Base-by-base conservation (phyloP, 1,140 invertebrate species). In the Melipona quadrifasciata region DNA sequence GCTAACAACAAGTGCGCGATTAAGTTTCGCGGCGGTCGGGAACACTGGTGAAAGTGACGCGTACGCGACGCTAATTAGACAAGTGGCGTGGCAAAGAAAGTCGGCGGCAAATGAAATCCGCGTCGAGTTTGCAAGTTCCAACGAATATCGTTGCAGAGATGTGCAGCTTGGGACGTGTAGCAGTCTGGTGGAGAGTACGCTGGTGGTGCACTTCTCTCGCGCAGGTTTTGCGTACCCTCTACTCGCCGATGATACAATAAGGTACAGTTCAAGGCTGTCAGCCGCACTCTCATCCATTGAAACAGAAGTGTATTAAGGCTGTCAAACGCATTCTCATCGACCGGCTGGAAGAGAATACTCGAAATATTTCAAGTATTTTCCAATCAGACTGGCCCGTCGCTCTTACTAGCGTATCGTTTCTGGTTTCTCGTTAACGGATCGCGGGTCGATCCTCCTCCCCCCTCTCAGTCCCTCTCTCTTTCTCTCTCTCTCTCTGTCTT, bases 241-340 rank as follows among this genome's bases (percentile, higher is more conserved):
- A 67, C 24, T 24, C 61, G 55, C 55, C 82, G 73, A 80, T 85
- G 83, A 85, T 76, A 81, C 87, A 85, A 88, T 88, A 85, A 84
- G 65, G 82, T 70, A 81, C 61, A 77, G 77, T 77, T 47, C 81
- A 39, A 80, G 72, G 73, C 73, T 88, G 86, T 87, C 87, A 85
- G 78, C 64, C 67, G 47, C 87, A 87, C 86, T 55, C 85, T 68
- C 82, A 79, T 86, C 80, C 57, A 53, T 77, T 84, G 39, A 76
- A 88, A 87, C 73, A 87, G 79, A 88, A 85, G 77, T 74, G 67
- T 87, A 81, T 87, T 85, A 87, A 88, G 75, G 73, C 73, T 85
- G 82, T 81, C 86, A 85, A 73, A 78, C 82, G 82, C 82, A 88
- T 81, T 78, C 78, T 58, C 82, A 68, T 81, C 86, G 72, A 78